Evolutionary conservation across 1,140 invertebrate species (phyloP).

Genomic region (Anadara kagoshimensis): DNA sequence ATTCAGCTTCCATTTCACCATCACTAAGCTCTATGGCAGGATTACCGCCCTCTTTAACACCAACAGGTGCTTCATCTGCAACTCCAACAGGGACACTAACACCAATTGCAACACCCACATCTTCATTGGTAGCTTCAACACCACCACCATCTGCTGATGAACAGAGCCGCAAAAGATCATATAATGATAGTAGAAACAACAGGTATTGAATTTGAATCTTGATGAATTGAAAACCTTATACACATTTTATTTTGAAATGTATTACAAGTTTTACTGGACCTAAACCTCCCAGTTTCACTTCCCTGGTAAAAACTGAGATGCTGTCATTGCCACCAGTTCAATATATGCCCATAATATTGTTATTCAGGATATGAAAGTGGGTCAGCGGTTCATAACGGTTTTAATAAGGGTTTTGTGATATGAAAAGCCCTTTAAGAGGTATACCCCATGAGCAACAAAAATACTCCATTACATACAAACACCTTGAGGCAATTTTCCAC

Average conservation of each 20-base stretch:
- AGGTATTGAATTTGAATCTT: neutral
- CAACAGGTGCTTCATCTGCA: conserved; percentile 13
- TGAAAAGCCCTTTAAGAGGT: no score
- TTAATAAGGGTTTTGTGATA: no score
- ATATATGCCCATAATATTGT: no score
- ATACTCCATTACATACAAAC: no score
- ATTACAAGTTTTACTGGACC: conserved; percentile 11
- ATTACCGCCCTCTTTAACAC: conserved; percentile 11
- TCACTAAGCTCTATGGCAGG: neutral
- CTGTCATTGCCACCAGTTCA: no score
- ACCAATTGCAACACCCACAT: conserved; percentile 14
- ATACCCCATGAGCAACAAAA: no score
- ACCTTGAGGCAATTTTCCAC: no score
- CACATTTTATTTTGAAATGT: conserved; percentile 1
- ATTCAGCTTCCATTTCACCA: no score
- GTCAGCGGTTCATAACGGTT: no score
- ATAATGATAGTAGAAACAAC: no score
- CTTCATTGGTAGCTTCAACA: conserved; percentile 14
- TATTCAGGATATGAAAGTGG: no score
- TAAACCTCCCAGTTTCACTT: neutral
- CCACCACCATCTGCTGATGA: conserved; percentile 25
- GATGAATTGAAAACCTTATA: neutral
- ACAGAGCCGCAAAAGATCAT: conserved; percentile 17
- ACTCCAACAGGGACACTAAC: conserved; percentile 4
- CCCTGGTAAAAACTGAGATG: no score